phyloP scores from a whole-genome alignment of 2,888 invertebrate species.

The Caenorhabditis sulstoni region DNA sequence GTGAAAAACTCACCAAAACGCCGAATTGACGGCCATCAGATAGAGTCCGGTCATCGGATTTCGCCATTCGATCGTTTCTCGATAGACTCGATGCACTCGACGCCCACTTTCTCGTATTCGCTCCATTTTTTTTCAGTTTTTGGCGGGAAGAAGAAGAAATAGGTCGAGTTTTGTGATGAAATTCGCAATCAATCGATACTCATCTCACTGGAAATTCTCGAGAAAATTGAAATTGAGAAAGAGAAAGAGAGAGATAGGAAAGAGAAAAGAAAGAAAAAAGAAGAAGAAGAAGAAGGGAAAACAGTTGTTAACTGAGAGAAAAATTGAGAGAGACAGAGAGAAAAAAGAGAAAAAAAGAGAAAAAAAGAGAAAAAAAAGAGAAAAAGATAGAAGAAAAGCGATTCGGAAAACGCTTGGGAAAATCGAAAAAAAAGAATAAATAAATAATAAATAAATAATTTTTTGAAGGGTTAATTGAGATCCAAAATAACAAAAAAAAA shows the following conservation, averaged over 20 bases:
- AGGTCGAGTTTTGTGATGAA: neutral
- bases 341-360: slow-evolving; percentile 2
- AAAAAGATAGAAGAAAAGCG: slow-evolving; percentile 4
- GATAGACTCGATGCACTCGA: slow-evolving; percentile 53
- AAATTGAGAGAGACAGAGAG: neutral
- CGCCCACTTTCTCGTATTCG: slow-evolving; percentile 39
- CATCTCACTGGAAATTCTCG: slow-evolving; percentile 17
- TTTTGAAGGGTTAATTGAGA: neutral
- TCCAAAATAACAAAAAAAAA: no score
- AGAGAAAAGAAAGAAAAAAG: neutral
- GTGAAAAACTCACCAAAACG: slow-evolving; percentile 71
- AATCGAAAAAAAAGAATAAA: neutral
- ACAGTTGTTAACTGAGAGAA: slow-evolving; percentile 5
- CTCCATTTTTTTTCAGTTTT: slow-evolving; percentile 34
- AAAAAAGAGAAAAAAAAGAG: neutral
- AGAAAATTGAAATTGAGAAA: neutral
- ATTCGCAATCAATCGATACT: slow-evolving; percentile 13
- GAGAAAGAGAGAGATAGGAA: neutral
- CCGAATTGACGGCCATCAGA: slow-evolving; percentile 73
- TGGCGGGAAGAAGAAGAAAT: no score
- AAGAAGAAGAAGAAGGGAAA: slow-evolving; percentile 1
- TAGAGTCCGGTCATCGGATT: slow-evolving; percentile 74
- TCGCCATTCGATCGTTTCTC: slow-evolving; percentile 73
- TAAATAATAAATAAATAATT: neutral
- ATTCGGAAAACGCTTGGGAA: slow-evolving; percentile 5